phyloP scores from a whole-genome alignment of 2,888 invertebrate species.

The Dynastes maya region DNA sequence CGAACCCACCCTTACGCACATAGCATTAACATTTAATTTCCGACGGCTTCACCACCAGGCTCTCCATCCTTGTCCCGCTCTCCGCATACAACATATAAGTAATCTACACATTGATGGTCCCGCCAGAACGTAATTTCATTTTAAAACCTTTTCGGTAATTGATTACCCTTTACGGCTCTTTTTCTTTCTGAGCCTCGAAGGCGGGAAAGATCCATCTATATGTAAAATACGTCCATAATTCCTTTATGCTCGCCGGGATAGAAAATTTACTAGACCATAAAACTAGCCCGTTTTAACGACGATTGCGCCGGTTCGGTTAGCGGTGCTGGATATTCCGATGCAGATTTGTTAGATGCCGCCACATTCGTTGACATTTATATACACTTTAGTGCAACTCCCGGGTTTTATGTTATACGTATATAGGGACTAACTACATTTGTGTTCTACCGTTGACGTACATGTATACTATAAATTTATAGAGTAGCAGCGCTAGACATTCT shows the following conservation, averaged over 20 bases:
- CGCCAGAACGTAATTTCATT: not conserved
- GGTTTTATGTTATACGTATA: not conserved
- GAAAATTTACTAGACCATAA: conserved; percentile 70
- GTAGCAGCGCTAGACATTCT: no score
- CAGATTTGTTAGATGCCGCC: not conserved
- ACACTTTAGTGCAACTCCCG: not conserved
- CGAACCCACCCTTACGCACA: no score
- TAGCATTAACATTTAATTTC: no score
- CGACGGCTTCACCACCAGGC: no score
- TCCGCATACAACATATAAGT: no score
- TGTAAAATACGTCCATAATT: conserved; percentile 44
- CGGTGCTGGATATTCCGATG: not conserved
- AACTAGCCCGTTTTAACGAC: conserved; percentile 38
- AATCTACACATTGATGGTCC: not conserved
- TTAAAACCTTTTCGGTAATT: conserved; percentile 11
- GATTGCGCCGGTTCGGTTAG: conserved; percentile 5
- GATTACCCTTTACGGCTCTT: conserved; percentile 19
- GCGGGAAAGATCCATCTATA: conserved; percentile 27
- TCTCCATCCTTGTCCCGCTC: no score
- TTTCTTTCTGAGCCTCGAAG: not conserved
- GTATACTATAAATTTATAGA: no score
- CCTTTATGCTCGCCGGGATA: conserved; percentile 36
- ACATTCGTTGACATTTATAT: conserved; percentile 1
- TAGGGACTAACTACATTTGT: no score
- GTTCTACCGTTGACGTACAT: no score